These are phyloP conservation scores for Neuroscelio doddi DNA, from an alignment of 2,888 invertebrate species.

Conservation along the genomic window DNA sequence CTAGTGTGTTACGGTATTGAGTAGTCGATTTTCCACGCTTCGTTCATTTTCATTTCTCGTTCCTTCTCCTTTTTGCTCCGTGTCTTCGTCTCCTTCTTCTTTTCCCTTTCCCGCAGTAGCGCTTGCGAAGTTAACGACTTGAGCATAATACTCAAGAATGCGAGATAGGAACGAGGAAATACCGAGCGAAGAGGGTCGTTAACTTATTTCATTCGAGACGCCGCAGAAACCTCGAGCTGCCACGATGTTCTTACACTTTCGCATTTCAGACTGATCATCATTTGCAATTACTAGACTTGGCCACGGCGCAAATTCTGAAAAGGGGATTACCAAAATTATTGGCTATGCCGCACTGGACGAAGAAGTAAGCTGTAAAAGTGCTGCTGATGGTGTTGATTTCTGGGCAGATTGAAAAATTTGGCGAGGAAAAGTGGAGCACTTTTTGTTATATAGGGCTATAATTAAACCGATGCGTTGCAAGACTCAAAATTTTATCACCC, in stretches of 20 bases:
- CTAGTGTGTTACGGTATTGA: conserved; percentile 2
- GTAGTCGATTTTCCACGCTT: conserved; percentile 24
- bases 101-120: conserved; percentile 1
- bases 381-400: too few species aligned
- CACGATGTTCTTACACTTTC: conserved; percentile 8
- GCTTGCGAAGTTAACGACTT: conserved; percentile 7
- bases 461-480: too few species aligned
- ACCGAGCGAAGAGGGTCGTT: conserved; percentile 10
- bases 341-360: neutral
- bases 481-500: too few species aligned
- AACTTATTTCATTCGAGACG: conserved; percentile 13
- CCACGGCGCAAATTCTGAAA: neutral
- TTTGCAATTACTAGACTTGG: conserved; percentile 6
- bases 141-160: conserved; percentile 17
- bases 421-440: too few species aligned
- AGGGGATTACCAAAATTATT: neutral
- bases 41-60: conserved; percentile 15
- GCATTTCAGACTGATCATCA: conserved; percentile 9
- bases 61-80: conserved; percentile 7
- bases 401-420: too few species aligned
- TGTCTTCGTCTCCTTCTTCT: conserved; percentile 4
- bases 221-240: conserved; percentile 1
- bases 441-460: too few species aligned
- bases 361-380: too few species aligned
- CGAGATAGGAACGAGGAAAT: conserved; percentile 16